Conservation (phyloP, 1,140 invertebrate genomes). For the Anastatus disparis region DNA sequence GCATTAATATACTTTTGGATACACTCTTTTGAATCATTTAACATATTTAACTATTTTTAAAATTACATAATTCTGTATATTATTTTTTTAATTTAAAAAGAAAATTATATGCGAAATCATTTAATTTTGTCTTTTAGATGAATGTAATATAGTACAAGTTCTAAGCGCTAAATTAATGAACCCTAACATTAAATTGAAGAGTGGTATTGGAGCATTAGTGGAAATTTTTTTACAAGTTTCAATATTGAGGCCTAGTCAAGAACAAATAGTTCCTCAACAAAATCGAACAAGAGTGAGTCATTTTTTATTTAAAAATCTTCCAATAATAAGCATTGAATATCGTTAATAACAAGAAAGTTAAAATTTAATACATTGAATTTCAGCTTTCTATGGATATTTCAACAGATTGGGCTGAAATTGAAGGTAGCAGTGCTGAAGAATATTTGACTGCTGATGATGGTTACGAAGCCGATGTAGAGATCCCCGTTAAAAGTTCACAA, state of each 20-base stretch:
- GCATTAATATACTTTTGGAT: too few species aligned
- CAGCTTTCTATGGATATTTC: conserved; percentile 64
- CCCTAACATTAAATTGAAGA: conserved; percentile 52
- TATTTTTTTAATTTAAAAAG: too few species aligned
- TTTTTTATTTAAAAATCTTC: neutral
- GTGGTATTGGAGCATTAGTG: conserved; percentile 58
- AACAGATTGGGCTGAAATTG: conserved; percentile 62
- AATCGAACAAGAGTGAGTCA: conserved; percentile 57
- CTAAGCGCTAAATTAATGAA: conserved; percentile 54
- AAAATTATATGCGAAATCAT: too few species aligned
- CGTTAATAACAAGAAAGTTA: neutral
- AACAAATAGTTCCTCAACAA: conserved; percentile 57
- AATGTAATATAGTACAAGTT: conserved; percentile 53
- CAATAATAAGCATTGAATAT: neutral
- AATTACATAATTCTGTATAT: too few species aligned
- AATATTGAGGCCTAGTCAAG: conserved; percentile 56
- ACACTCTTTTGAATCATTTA: too few species aligned
- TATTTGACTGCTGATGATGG: conserved; percentile 72
- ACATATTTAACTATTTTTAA: too few species aligned
- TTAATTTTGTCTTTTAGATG: conserved; percentile 48
- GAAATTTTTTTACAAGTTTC: conserved; percentile 60
- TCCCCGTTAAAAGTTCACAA: conserved; percentile 52
- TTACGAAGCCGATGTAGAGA: conserved; percentile 70
- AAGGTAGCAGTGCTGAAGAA: conserved; percentile 66
- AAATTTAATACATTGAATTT: neutral